Conservation (phyloP, 2,113 vertebrate genomes). For the Cheilinus undulatus region DNA sequence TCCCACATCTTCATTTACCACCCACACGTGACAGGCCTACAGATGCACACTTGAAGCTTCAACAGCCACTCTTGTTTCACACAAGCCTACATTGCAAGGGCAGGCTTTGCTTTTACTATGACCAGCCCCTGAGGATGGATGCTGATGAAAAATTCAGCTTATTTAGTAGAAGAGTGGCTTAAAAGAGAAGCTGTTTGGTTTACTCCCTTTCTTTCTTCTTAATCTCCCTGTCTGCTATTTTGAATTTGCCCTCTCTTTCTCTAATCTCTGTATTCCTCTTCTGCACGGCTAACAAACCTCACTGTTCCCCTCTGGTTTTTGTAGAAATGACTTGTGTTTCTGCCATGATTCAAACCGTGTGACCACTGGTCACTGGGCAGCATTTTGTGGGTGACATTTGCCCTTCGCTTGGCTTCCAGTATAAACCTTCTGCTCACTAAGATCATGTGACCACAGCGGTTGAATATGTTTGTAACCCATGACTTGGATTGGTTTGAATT, state of each 20-base stretch:
- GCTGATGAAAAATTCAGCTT: slow-evolving; percentile 66
- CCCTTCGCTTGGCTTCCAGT: slow-evolving; percentile 54
- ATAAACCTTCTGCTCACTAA: slow-evolving; percentile 59
- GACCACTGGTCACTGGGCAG: slow-evolving; percentile 35
- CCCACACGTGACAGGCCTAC: not conserved
- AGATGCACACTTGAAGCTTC: not conserved
- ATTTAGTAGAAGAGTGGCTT: slow-evolving; percentile 41
- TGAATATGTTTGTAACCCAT: slow-evolving; percentile 46
- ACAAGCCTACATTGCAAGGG: not conserved
- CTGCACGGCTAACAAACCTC: not conserved
- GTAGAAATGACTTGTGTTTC: not conserved
- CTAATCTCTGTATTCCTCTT: not conserved
- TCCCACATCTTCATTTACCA: slow-evolving; percentile 12
- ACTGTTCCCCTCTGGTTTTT: not conserved
- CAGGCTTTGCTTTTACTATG: slow-evolving; percentile 41
- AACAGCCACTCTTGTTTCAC: not conserved
- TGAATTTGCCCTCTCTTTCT: not conserved
- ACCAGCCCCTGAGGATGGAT: slow-evolving; percentile 39
- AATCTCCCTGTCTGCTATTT: not conserved
- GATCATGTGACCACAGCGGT: slow-evolving; percentile 55
- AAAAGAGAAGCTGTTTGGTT: slow-evolving; percentile 37
- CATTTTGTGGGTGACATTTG: slow-evolving; percentile 36
- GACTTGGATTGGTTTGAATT: slow-evolving; percentile 52
- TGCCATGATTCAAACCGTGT: slow-evolving; percentile 44
- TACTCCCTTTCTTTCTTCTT: not conserved